phyloP scores from a whole-genome alignment of 2,113 vertebrate genomes.

The Pipra filicauda region DNA sequence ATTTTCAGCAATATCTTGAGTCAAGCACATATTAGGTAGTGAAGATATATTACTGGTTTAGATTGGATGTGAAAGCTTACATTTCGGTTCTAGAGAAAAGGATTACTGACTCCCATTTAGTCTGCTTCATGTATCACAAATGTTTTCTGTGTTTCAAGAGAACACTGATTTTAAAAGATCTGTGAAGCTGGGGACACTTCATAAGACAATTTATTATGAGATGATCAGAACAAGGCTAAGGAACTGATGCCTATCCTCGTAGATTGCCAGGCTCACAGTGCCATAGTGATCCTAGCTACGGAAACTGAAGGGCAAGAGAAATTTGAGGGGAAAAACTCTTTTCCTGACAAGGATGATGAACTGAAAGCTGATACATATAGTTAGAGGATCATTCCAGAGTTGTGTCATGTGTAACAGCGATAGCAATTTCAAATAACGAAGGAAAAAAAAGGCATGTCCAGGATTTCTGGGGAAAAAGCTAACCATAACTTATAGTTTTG shows the following conservation, averaged over 20 bases:
- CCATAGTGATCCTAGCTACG: not conserved
- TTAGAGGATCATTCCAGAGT: not conserved
- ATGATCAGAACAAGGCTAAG: not conserved
- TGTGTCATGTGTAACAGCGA: not conserved
- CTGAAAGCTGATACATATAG: not conserved
- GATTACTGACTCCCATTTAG: not conserved
- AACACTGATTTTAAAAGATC: not conserved
- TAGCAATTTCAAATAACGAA: not conserved
- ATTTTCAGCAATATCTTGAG: not conserved
- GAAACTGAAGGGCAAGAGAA: not conserved
- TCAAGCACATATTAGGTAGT: not conserved
- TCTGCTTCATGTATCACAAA: not conserved
- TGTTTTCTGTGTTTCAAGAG: not conserved
- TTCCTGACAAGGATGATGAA: not conserved
- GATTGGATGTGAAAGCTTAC: not conserved
- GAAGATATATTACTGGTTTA: conserved; percentile 38
- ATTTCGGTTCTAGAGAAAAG: not conserved
- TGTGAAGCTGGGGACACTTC: not conserved
- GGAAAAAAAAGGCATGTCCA: not conserved
- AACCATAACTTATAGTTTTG: not conserved
- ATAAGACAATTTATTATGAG: not conserved
- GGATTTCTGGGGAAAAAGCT: not conserved
- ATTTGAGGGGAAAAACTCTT: not conserved
- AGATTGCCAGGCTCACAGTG: not conserved
- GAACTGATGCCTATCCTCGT: not conserved